phyloP scores from a whole-genome alignment of 2,113 vertebrate genomes.

The Scatophagus argus region DNA sequence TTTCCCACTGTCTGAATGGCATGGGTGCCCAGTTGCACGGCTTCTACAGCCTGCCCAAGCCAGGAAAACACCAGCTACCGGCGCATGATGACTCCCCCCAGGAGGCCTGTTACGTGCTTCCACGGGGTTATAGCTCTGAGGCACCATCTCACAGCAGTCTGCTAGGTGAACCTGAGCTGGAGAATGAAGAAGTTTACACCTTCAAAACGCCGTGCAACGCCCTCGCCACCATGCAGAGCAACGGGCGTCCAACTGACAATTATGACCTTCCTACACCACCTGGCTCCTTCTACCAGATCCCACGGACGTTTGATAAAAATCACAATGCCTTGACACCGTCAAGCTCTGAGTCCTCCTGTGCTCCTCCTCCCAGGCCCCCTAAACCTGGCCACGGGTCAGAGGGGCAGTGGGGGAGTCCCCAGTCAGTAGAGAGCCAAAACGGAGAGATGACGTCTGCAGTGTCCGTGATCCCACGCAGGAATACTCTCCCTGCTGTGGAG shows the following conservation, averaged over 20 bases:
- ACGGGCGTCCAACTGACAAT: slow-evolving; percentile 86
- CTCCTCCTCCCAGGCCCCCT: slow-evolving; percentile 92
- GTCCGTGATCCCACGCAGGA: slow-evolving; percentile 93
- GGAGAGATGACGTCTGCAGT: slow-evolving; percentile 82
- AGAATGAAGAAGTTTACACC: slow-evolving; percentile 92
- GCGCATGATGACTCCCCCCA: slow-evolving; percentile 58
- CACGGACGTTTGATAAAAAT: slow-evolving; percentile 96
- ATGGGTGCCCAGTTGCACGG: slow-evolving; percentile 88
- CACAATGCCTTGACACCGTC: slow-evolving; percentile 91
- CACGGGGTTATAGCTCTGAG: slow-evolving; percentile 88
- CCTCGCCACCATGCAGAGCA: slow-evolving; percentile 84
- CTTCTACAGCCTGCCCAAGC: slow-evolving; percentile 96
- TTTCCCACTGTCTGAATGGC: slow-evolving; percentile 92
- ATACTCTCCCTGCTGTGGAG: slow-evolving; percentile 95
- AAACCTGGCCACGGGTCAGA: slow-evolving; percentile 91
- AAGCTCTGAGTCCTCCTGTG: slow-evolving; percentile 83
- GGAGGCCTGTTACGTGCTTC: slow-evolving; percentile 92
- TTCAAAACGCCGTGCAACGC: slow-evolving; percentile 95
- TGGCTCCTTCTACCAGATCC: slow-evolving; percentile 94
- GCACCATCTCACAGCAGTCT: slow-evolving; percentile 80
- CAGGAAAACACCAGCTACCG: slow-evolving; percentile 84
- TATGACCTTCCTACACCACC: slow-evolving; percentile 90
- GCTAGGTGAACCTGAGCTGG: slow-evolving; percentile 88
- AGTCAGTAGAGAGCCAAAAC: slow-evolving; percentile 84
- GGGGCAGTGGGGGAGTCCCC: slow-evolving; percentile 89